Conservation (phyloP, 2,113 vertebrate species). For the Hemichromis elongatus region DNA sequence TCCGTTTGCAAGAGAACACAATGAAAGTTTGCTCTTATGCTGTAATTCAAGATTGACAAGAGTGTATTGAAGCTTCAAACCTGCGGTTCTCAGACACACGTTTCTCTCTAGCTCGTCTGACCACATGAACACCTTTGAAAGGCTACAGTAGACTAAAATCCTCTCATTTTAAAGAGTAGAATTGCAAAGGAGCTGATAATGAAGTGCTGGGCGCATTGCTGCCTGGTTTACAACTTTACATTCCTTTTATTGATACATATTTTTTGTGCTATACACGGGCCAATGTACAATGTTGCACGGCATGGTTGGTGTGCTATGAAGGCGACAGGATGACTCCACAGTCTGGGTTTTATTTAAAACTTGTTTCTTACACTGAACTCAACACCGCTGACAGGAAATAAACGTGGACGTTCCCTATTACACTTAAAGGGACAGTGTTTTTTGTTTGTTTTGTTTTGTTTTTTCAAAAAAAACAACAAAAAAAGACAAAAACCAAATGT, state of each 20-base stretch:
- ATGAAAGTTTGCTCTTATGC: slow-evolving; percentile 1
- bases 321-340: slow-evolving; percentile 46
- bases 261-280: slow-evolving; percentile 31
- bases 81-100: not conserved
- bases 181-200: not conserved
- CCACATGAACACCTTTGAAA: not conserved
- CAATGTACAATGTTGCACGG: slow-evolving; percentile 24
- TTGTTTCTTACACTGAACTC: slow-evolving; percentile 76
- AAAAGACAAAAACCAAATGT: slow-evolving; percentile 80
- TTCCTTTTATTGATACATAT: slow-evolving; percentile 43
- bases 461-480: slow-evolving; percentile 31
- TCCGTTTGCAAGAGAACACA: not conserved
- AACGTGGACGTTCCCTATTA: slow-evolving; percentile 61
- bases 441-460: not conserved
- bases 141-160: not conserved
- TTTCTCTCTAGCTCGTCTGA: not conserved
- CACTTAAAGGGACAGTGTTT: slow-evolving; percentile 59
- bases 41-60: not conserved
- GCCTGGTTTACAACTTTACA: slow-evolving; percentile 46
- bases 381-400: slow-evolving; percentile 49
- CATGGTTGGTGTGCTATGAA: slow-evolving; percentile 34
- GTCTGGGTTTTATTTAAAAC: slow-evolving; percentile 65
- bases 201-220: slow-evolving; percentile 16
- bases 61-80: not conserved
- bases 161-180: slow-evolving; percentile 25